Percentiles rank a stretch among this genome's conserved stretches.
These are phyloP conservation scores for Chromis chromis DNA, from an alignment of 2,797 vertebrate species.

Conservation along the genomic window DNA sequence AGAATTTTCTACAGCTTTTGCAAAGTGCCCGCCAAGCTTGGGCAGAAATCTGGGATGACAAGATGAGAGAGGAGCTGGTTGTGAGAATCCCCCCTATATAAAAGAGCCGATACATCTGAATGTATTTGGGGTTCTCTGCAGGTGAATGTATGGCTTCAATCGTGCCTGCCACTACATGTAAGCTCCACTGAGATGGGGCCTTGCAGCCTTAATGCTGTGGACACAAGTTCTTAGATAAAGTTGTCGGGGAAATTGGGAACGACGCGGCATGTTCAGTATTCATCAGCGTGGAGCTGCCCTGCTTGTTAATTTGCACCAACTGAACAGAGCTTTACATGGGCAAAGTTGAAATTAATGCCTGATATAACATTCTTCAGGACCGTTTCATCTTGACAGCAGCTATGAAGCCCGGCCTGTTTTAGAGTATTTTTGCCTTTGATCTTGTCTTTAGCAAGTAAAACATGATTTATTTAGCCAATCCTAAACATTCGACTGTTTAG, in stretches of 20 bases:
- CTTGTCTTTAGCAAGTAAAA: neutral
- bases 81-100: slow-evolving; percentile 28
- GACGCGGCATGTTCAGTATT: slow-evolving; percentile 3
- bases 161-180: slow-evolving; percentile 5
- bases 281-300: neutral
- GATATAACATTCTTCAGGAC: neutral
- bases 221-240: slow-evolving; percentile 26
- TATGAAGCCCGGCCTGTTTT: neutral
- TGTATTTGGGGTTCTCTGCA: slow-evolving; percentile 40
- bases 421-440: neutral
- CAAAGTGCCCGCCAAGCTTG: slow-evolving; percentile 53
- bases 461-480: neutral
- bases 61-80: slow-evolving; percentile 43
- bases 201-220: slow-evolving; percentile 4
- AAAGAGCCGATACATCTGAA: slow-evolving; percentile 42
- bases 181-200: slow-evolving; percentile 17
- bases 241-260: slow-evolving; percentile 17
- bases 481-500: neutral
- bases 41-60: slow-evolving; percentile 43
- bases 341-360: neutral
- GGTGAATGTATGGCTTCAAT: slow-evolving; percentile 34
- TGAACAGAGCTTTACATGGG: neutral
- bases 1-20: slow-evolving; percentile 47
- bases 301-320: slow-evolving; percentile 17
- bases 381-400: slow-evolving; percentile 7